Base-by-base conservation (phyloP, 2,797 vertebrate genomes). In the Cossypha caffra region DNA sequence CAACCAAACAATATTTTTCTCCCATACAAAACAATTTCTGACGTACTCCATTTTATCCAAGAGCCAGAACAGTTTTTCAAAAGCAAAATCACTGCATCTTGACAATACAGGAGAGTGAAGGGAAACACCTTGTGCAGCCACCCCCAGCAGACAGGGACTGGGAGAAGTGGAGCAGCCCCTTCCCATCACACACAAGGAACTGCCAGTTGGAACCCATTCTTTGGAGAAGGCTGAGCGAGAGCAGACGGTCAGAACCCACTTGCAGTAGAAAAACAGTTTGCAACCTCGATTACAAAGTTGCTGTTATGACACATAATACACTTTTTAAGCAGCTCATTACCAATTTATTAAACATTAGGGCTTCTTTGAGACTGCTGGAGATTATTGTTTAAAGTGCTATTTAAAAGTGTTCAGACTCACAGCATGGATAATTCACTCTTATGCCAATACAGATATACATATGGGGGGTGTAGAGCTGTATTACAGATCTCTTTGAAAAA, bases 381-480 rank as follows among this genome's bases (percentile, higher is more conserved):
- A 81, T 72, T 57, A 61, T 23, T 81, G 69, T 73, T 91, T 79
- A 86, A 95, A 88, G 17, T 54, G 91, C 40, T 81, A 35, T 91
- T 90, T 81, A 61, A 57, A 88, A 93, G 72, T 21, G 50, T 43
- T 68, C 67, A 37, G 62, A 75, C n/a, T 91, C 91, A 86, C 76
- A 90, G 94, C 76, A 69, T 21, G 73, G 82, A 31, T 95, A 94
- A 88, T 66, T 96, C 51, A 76, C 67, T 94, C 94, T 45, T 43
- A 63, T 51, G 76, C 63, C 77, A 78, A 18, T 43, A 59, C 29
- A 85, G 84, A 73, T 5, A 85, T 35, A 69, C 26, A 16, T 38
- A 58, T 8, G n/a, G 23, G 25, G 20, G 8, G 11, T 37, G 19
- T 29, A 28, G 14, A 64, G 68, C 25, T 54, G 4, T 16, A 52